Conservation (phyloP, 2,797 vertebrate species). For the Cottoperca gobio region DNA sequence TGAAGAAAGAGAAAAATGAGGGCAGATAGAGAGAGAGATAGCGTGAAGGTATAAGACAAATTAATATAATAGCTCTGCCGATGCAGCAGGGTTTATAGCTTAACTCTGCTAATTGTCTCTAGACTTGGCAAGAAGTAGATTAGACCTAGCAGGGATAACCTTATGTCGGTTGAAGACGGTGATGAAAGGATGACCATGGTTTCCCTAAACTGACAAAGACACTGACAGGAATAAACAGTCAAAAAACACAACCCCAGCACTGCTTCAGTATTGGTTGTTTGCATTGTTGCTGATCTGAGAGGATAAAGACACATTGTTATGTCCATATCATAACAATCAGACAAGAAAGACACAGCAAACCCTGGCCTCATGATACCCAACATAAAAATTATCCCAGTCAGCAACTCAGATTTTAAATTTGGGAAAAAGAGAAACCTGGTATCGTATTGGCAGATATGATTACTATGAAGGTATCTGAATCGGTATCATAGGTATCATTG, state of each 20-base stretch:
- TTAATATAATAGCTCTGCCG: neutral
- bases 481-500: neutral
- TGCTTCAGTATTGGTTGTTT: neutral
- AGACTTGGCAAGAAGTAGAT: neutral
- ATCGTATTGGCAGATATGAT: neutral
- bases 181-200: neutral
- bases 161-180: neutral
- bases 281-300: neutral
- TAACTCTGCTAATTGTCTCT: neutral
- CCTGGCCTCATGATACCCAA: neutral
- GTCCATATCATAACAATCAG: neutral
- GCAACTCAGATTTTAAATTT: neutral
- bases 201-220: neutral
- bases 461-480: neutral
- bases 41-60: neutral
- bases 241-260: neutral
- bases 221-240: neutral
- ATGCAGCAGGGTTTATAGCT: neutral
- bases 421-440: neutral
- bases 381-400: neutral
- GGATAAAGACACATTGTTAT: neutral
- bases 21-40: constrained; percentile 1
- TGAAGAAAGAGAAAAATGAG: constrained; percentile 14
- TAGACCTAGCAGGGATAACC: neutral
- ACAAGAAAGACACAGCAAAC: neutral